phyloP scores from a whole-genome alignment of 2,888 invertebrate genomes.

The Spodoptera exigua region DNA sequence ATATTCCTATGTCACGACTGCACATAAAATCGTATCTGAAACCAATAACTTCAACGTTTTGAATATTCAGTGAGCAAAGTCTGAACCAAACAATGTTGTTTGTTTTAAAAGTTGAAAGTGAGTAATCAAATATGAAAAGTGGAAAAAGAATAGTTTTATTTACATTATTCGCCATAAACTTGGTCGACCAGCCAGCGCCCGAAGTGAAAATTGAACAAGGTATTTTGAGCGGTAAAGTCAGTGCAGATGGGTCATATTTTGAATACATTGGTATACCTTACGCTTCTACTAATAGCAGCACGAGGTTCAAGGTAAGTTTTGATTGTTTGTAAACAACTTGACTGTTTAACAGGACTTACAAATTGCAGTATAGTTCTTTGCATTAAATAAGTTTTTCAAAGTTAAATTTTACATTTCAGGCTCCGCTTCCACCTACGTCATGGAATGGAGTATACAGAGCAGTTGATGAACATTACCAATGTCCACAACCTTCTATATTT shows the following conservation, averaged over 20 bases:
- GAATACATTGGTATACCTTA: slow-evolving; percentile 78
- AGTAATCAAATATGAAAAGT: slow-evolving; percentile 39
- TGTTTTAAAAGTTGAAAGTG: slow-evolving; percentile 54
- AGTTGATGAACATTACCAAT: slow-evolving; percentile 63
- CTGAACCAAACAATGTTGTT: slow-evolving; percentile 6
- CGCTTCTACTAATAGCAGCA: slow-evolving; percentile 60
- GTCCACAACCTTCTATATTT: slow-evolving; percentile 60
- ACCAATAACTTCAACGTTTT: no score
- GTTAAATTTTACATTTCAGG: slow-evolving; percentile 61
- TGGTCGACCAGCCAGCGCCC: slow-evolving; percentile 75
- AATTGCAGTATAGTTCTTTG: background rate
- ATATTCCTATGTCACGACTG: background rate
- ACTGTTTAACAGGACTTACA: slow-evolving; percentile 9
- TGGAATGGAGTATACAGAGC: slow-evolving; percentile 76
- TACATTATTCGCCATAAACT: slow-evolving; percentile 71
- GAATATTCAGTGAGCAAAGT: background rate
- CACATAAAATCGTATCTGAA: slow-evolving; percentile 20
- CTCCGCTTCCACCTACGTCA: slow-evolving; percentile 71
- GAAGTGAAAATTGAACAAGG: slow-evolving; percentile 72
- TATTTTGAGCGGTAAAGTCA: slow-evolving; percentile 70
- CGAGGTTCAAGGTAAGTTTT: slow-evolving; percentile 37
- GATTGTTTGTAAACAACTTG: slow-evolving; percentile 14
- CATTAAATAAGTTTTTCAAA: background rate
- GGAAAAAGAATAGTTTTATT: slow-evolving; percentile 69
- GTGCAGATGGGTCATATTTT: slow-evolving; percentile 68